Conservation (phyloP, 2,797 vertebrate species). For the Oceanodroma leucorhoa region DNA sequence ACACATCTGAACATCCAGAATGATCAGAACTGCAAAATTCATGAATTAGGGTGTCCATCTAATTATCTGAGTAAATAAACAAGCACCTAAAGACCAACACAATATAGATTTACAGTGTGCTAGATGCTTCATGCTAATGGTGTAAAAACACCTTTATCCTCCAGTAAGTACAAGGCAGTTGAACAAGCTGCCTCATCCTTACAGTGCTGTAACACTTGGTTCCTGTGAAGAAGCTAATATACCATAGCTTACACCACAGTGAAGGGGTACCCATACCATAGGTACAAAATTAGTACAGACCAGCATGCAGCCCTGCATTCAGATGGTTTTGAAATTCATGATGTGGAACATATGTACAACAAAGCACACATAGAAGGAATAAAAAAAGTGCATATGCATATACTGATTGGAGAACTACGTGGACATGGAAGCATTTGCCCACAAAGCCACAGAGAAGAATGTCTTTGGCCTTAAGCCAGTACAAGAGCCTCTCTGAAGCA, state of each 20-base stretch:
- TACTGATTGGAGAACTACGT: rapidly evolving
- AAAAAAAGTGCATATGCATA: background rate
- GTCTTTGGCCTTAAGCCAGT: background rate
- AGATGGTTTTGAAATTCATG: background rate
- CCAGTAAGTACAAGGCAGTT: background rate
- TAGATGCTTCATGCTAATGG: background rate
- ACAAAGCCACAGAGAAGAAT: background rate
- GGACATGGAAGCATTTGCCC: background rate
- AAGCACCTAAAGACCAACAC: background rate
- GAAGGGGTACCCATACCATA: background rate
- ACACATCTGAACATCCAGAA: background rate
- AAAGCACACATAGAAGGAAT: background rate
- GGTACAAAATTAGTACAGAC: background rate
- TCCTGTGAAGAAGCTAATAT: background rate
- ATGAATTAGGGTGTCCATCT: background rate
- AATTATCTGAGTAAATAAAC: background rate
- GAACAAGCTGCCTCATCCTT: background rate
- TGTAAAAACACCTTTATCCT: background rate
- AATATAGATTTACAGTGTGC: background rate
- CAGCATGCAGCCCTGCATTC: background rate
- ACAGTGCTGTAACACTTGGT: background rate
- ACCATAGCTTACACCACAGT: background rate
- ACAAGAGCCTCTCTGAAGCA: background rate
- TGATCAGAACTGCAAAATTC: background rate
- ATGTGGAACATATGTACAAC: background rate